Percentiles rank a stretch among this genome's conserved stretches.
Conservation (phyloP, 2,797 vertebrate species). For the Buceros bicornis region DNA sequence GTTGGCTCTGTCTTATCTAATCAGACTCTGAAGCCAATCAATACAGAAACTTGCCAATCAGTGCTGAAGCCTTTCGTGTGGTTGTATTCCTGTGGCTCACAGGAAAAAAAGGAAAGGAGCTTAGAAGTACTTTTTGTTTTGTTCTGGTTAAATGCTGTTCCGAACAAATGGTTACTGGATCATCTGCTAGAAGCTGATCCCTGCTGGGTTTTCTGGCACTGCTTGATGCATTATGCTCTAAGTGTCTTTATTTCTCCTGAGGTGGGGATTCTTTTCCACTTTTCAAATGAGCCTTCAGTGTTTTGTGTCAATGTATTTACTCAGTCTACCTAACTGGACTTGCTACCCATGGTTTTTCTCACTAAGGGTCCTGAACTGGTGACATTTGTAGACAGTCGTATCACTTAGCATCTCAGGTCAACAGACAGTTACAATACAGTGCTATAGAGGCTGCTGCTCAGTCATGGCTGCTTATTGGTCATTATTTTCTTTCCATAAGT, state of each 20-base stretch:
- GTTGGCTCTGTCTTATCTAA: conserved; percentile 62
- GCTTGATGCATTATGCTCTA: neutral
- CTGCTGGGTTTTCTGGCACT: neutral
- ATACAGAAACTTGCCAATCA: conserved; percentile 60
- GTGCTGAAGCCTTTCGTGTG: conserved; percentile 19
- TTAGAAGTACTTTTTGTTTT: conserved; percentile 46
- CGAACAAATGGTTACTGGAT: neutral
- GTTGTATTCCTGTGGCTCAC: conserved; percentile 29
- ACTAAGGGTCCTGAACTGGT: neutral
- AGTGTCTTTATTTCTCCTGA: neutral
- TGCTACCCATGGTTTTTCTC: neutral
- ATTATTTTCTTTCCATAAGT: neutral
- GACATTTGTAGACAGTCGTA: neutral
- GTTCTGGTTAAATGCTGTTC: conserved; percentile 7
- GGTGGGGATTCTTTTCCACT: neutral
- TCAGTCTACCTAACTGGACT: neutral
- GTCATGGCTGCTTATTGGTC: neutral
- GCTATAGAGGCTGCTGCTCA: neutral
- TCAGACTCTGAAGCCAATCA: conserved; percentile 60
- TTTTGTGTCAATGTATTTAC: neutral
- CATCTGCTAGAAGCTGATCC: neutral
- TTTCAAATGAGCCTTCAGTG: neutral
- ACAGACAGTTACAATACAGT: neutral
- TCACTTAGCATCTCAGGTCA: neutral
- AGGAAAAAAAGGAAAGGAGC: neutral